These are phyloP conservation scores for Notarius lentiginosus DNA, from an alignment of 2,113 vertebrate genomes.

Conservation along the genomic window DNA sequence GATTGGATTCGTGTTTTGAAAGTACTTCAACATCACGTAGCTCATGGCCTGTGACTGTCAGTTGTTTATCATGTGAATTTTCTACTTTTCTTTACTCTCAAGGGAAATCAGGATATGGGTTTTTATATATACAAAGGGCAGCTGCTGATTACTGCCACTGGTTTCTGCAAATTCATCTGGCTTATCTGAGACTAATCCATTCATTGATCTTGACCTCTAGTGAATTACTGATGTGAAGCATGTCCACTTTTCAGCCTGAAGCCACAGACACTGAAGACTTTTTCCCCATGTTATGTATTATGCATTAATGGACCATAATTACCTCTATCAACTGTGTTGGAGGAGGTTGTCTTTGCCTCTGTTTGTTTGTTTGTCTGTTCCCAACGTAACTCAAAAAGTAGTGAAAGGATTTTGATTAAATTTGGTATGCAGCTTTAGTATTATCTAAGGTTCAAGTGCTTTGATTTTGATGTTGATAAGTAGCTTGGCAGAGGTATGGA, in stretches of 20 bases:
- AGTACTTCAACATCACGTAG: neutral
- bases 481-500: too few species aligned
- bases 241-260: neutral
- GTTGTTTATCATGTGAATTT: neutral
- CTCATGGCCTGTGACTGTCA: neutral
- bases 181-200: slow-evolving; percentile 19
- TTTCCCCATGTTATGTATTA: neutral
- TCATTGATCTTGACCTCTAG: slow-evolving; percentile 23
- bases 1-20: neutral
- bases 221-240: slow-evolving; percentile 21
- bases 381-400: too few species aligned
- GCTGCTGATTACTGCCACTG: slow-evolving; percentile 18
- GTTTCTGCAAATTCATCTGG: neutral
- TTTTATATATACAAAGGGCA: neutral
- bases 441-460: too few species aligned
- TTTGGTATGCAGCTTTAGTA: too few species aligned
- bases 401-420: too few species aligned
- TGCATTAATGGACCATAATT: neutral
- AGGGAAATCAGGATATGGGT: neutral
- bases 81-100: neutral
- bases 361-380: too few species aligned
- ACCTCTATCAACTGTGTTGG: too few species aligned
- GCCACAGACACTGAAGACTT: neutral
- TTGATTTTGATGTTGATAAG: too few species aligned
- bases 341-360: too few species aligned